Percentiles rank a stretch among this genome's conserved stretches.
These are phyloP conservation scores for Azemiops feae DNA, from an alignment of 2,113 vertebrate species.

Conservation along the genomic window DNA sequence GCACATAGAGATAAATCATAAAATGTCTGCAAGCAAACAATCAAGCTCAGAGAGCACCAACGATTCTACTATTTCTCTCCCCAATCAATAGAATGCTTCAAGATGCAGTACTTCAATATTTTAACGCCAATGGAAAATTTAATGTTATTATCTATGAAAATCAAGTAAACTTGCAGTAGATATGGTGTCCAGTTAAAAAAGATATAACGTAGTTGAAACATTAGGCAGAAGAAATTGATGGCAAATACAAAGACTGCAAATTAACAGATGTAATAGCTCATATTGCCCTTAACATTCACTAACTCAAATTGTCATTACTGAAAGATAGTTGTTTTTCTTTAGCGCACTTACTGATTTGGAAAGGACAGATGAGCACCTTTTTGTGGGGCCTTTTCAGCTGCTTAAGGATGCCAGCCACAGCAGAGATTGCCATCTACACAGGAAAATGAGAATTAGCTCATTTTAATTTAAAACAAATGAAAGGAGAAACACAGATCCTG, in stretches of 20 bases:
- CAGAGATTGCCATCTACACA: slow-evolving; percentile 90
- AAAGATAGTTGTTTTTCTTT: not conserved
- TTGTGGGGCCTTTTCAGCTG: slow-evolving; percentile 91
- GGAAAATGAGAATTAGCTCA: not conserved
- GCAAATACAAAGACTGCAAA: not conserved
- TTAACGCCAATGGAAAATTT: not conserved
- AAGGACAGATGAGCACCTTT: slow-evolving; percentile 85
- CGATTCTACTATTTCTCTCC: not conserved
- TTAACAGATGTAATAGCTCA: not conserved
- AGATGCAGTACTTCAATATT: not conserved
- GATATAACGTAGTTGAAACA: not conserved
- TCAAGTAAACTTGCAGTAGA: not conserved
- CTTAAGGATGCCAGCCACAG: slow-evolving; percentile 92
- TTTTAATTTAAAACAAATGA: not conserved
- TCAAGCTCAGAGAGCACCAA: not conserved
- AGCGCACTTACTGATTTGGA: slow-evolving; percentile 81
- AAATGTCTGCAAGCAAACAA: not conserved
- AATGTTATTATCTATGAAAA: not conserved
- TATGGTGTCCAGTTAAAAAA: not conserved
- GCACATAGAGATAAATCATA: not conserved
- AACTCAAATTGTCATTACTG: not conserved
- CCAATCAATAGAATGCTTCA: not conserved
- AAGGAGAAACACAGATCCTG: not conserved
- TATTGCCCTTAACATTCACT: not conserved
- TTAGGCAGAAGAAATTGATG: not conserved